Percentiles rank a stretch among this genome's conserved stretches.
These are phyloP conservation scores for Ascidia mentula DNA, from an alignment of 23 tunicate species.

Conservation along the genomic window DNA sequence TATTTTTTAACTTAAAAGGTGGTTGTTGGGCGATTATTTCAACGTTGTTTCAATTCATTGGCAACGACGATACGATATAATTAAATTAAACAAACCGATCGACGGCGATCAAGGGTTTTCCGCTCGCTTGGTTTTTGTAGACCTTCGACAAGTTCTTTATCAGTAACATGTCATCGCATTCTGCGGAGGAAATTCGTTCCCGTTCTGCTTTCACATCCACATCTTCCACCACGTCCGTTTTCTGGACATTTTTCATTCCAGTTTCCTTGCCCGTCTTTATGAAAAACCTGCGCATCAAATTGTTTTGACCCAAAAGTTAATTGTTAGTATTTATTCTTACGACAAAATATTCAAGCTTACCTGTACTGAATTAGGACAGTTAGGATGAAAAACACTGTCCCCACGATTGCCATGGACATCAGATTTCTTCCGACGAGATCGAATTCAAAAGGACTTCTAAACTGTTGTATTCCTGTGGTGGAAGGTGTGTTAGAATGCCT, in stretches of 20 bases:
- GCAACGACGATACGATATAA: too few relatives aligned
- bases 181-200: slow-evolving; percentile 16
- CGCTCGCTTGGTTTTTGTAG: slow-evolving; percentile 49
- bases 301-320: too few relatives aligned
- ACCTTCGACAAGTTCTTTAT: slow-evolving; percentile 73
- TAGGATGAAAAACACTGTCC: not conserved
- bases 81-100: slow-evolving; percentile 83
- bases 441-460: slow-evolving; percentile 1
- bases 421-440: slow-evolving; percentile 9
- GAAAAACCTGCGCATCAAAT: slow-evolving; percentile 46
- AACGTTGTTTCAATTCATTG: too few relatives aligned
- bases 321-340: too few relatives aligned
- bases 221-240: not conserved
- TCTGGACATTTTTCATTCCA: slow-evolving; percentile 14
- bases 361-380: slow-evolving; percentile 20
- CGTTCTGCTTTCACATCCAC: slow-evolving; percentile 73
- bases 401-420: slow-evolving; percentile 10
- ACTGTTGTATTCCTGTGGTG: not conserved
- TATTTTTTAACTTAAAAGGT: too few relatives aligned
- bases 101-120: slow-evolving; percentile 69
- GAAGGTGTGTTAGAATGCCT: not conserved
- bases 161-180: slow-evolving; percentile 53
- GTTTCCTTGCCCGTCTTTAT: slow-evolving; percentile 19
- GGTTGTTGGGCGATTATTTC: too few relatives aligned
- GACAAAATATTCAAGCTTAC: not conserved